Percentiles rank a stretch among this genome's conserved stretches.
phyloP scores from a whole-genome alignment of 2,888 invertebrate genomes.

The Iphiclides podalirius region DNA sequence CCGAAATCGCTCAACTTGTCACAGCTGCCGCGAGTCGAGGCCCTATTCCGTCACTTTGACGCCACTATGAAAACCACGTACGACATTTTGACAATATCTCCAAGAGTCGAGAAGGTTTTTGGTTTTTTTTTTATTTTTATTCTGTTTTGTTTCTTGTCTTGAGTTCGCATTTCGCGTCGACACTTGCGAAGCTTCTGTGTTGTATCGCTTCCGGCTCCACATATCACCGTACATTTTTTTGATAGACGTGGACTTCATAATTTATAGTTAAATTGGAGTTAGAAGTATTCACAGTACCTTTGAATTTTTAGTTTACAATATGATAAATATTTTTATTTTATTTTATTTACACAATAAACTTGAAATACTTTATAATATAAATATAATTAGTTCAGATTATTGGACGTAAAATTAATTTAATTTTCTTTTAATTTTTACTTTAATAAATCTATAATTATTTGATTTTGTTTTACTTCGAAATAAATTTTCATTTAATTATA shows the following conservation, averaged over 20 bases:
- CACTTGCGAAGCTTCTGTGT: conserved; percentile 15
- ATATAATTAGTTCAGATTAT: no score
- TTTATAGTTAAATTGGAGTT: no score
- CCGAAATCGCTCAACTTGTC: conserved; percentile 76
- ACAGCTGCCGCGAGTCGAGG: conserved; percentile 70
- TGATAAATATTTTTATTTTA: no score
- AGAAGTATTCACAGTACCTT: no score
- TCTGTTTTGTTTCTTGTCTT: conserved; percentile 30
- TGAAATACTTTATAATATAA: no score
- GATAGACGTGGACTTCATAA: background rate
- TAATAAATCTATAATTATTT: no score
- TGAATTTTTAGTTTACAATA: no score
- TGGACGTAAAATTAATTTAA: no score
- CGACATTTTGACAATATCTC: conserved; percentile 67
- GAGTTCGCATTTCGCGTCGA: conserved; percentile 26
- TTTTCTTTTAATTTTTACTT: no score
- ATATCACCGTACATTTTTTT: background rate
- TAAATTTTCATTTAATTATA: no score
- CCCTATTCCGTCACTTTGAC: conserved; percentile 67
- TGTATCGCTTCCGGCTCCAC: conserved; percentile 22
- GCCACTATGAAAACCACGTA: conserved; percentile 61
- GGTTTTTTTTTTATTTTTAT: conserved; percentile 35
- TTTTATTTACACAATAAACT: no score
- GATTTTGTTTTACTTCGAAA: no score
- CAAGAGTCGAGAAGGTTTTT: conserved; percentile 66